Base-by-base conservation (phyloP, 2,797 vertebrate genomes). In the Menidia menidia region DNA sequence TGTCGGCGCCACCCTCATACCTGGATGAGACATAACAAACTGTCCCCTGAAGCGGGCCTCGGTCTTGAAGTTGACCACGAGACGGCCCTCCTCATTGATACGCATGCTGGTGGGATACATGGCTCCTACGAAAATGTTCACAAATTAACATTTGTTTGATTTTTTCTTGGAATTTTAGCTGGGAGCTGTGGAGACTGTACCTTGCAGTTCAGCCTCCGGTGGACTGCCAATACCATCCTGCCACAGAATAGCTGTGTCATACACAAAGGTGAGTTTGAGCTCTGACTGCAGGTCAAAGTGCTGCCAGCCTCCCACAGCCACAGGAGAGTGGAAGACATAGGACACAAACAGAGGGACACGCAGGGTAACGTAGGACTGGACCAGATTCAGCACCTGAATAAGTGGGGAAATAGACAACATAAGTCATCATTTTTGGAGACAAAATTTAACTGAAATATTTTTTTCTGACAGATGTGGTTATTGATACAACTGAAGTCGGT, bases 221-320 rank as follows among this genome's bases (percentile, higher is more conserved):
- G 93, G 94, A 75, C 94, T 96, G 71, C 95, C 93, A 14, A 95
- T 92, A 43, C 95, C 94, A 0, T 96, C 95, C 85, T 95, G 95
- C 96, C 95, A 96, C 52, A 95, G 81, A 77, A 96, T 94, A 55
- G 95, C 94, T 0, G 93, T 96, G 54, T 96, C 92, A 1, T 95
- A 96, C 48, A 96, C 94, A 68, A 96, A 96, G 55, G 95, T 96
- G 78, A 95, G 93, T 54, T 92, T 92, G 59, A 96, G 83, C 80
- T 96, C 95, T 0, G 94, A 95, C 81, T 93, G 94, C 81, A 96
- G 87, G 87, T 96, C 95, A 69, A 96, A 96, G 88, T 95, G 95
- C 83, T 95, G 95, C 95, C 94, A 95, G 72, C 92, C 94, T 13
- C 95, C 95, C 33, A 87, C 83, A 0, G 93, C 93, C 72, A 93